phyloP scores from a whole-genome alignment of 2,113 vertebrate species.

The Ranitomeya variabilis region DNA sequence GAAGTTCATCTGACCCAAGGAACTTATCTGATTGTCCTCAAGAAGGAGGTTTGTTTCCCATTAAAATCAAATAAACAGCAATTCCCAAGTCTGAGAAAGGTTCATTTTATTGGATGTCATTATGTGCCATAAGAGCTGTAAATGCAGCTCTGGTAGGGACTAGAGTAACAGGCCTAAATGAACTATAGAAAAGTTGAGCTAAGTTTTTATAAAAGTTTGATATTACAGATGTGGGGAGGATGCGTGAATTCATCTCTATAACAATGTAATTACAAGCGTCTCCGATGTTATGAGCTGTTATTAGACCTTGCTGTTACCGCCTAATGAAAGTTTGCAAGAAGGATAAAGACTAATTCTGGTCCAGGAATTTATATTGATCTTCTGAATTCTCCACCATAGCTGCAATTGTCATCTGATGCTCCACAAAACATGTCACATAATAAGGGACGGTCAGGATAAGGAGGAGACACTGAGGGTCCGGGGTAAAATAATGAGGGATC shows the following conservation, averaged over 20 bases:
- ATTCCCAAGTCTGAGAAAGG: too few species aligned
- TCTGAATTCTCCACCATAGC: neutral
- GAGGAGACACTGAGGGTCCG: neutral
- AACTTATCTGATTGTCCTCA: too few species aligned
- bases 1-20: too few species aligned
- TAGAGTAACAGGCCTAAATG: too few species aligned
- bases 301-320: neutral
- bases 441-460: neutral
- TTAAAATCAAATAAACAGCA: too few species aligned
- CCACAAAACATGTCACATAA: neutral
- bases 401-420: neutral
- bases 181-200: neutral
- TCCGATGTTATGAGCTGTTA: neutral
- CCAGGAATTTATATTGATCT: neutral
- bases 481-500: conserved; percentile 23
- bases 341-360: neutral
- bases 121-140: too few species aligned
- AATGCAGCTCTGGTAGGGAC: too few species aligned
- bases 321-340: neutral
- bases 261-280: neutral
- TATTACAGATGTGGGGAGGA: neutral
- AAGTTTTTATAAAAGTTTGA: neutral
- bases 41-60: too few species aligned
- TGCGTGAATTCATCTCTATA: neutral
- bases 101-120: too few species aligned